phyloP scores from a whole-genome alignment of 2,888 invertebrate species.

The Lasius fuliginosus region DNA sequence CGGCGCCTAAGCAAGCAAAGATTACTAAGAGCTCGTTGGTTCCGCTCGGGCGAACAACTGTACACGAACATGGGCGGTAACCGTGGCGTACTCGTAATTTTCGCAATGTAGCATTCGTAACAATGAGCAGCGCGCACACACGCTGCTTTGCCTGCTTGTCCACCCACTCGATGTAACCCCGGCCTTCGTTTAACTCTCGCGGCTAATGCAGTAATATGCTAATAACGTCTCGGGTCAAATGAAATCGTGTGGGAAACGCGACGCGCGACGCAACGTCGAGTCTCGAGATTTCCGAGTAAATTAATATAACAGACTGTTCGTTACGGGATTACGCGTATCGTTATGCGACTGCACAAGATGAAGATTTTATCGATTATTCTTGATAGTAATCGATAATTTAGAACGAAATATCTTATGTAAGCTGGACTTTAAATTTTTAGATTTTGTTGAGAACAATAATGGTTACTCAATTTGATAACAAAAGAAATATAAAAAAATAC shows the following conservation, averaged over 20 bases:
- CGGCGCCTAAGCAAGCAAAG: constrained; percentile 33
- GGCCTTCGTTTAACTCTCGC: constrained; percentile 46
- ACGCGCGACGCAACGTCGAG: neutral
- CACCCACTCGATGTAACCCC: constrained; percentile 51
- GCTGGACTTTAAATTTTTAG: neutral
- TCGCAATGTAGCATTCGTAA: constrained; percentile 41
- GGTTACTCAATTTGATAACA: neutral
- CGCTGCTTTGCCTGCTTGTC: constrained; percentile 38
- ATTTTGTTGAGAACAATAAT: neutral
- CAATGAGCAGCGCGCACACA: constrained; percentile 44
- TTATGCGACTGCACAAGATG: constrained; percentile 12
- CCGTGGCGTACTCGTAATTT: constrained; percentile 42
- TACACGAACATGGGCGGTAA: constrained; percentile 47
- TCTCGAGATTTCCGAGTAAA: constrained; percentile 24
- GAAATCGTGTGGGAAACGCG: constrained; percentile 50
- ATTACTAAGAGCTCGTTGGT: constrained; percentile 45
- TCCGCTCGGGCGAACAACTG: constrained; percentile 27
- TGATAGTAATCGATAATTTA: neutral
- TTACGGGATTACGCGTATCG: neutral
- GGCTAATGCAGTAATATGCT: constrained; percentile 52
- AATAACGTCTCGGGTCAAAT: constrained; percentile 47
- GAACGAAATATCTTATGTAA: neutral
- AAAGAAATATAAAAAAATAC: neutral
- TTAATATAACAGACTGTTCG: constrained; percentile 35
- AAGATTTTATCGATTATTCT: neutral